Evolutionary conservation across 1,140 invertebrate genomes (phyloP), one percentile per base, ranked within the genome.

Genomic region (Drosophila rufa): DNA sequence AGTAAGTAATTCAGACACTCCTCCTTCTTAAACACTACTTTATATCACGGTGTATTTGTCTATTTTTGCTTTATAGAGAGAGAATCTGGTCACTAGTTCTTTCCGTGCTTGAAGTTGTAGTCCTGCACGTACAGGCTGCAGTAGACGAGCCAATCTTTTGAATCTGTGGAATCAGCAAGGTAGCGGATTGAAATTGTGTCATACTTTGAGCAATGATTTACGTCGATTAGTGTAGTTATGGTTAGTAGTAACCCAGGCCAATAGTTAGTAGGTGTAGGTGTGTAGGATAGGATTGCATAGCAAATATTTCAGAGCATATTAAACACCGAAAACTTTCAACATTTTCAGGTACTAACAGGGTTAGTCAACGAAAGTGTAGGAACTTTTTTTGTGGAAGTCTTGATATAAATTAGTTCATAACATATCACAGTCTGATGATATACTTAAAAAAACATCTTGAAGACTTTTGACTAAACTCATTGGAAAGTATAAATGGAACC

Each of bases 121-220:
- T 86, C 76, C 80, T 83, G 83, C 68, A 83, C 48, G 65, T 68
- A 87, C 55, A 87, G 51, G 50, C 84, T 78, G 80, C 80, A 80
- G 71, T 87, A 87, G 67, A 61, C 47, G 46, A 80, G 83, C 83
- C 83, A 87, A 87, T 87, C 83, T 89, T 80, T 89, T n/a, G 84
- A 83, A 87, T 87, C 83, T 87, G 83, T 80, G 77, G 83, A 60
- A 75, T 86, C 70, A 82, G 76, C 66, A 86, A 79, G 76, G 67
- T 55, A 64, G 65, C 64, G 58, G 42, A 8, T 36, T 73, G 22
- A 22, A 55, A 75, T 46, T 53, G 55, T 43, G 30, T 33, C 15
- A 27, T 70, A 51, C 12, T 60, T 69, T 79, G 69, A 67, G 62
- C 65, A 74, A 84, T 45, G 46, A 51, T 51, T 67, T 83, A 75